Evolutionary conservation across 2,888 invertebrate species (phyloP).

Genomic region (Xylota segnis): DNA sequence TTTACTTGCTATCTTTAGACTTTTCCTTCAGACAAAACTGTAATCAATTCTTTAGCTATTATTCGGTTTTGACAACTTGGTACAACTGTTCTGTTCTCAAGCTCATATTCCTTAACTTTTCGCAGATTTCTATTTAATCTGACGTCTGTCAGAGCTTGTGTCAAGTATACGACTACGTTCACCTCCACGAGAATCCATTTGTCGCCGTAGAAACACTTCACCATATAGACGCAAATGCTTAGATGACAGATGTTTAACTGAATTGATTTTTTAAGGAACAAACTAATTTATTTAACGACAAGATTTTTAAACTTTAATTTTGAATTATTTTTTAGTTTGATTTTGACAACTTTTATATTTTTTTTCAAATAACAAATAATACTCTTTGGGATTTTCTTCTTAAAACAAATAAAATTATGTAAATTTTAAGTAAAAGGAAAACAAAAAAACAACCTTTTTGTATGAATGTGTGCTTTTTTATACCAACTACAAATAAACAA

Average conservation of each 20-base stretch:
- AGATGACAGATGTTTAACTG: conserved; percentile 53
- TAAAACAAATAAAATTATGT: conserved; percentile 9
- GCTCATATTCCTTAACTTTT: no score
- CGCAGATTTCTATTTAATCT: no score
- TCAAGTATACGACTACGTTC: no score
- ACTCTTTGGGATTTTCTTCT: conserved; percentile 49
- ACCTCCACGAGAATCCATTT: no score
- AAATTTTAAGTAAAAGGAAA: conserved; percentile 10
- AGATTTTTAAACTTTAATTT: conserved; percentile 21
- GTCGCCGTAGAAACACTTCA: conserved; percentile 29
- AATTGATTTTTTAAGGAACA: conserved; percentile 49
- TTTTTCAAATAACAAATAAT: conserved; percentile 47
- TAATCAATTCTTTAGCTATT: no score
- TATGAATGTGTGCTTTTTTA: conserved; percentile 55
- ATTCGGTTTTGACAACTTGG: no score
- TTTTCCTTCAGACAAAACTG: no score
- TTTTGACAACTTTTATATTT: conserved; percentile 12
- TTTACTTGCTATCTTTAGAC: no score
- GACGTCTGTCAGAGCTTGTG: no score
- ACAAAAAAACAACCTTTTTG: conserved; percentile 7
- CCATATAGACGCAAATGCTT: conserved; percentile 63
- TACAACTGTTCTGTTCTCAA: no score
- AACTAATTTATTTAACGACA: conserved; percentile 49
- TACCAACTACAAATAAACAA: conserved; percentile 59
- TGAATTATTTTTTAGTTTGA: conserved; percentile 1